Evolutionary conservation across 2,888 invertebrate genomes (phyloP).

Genomic region (Mythimna ferrago): DNA sequence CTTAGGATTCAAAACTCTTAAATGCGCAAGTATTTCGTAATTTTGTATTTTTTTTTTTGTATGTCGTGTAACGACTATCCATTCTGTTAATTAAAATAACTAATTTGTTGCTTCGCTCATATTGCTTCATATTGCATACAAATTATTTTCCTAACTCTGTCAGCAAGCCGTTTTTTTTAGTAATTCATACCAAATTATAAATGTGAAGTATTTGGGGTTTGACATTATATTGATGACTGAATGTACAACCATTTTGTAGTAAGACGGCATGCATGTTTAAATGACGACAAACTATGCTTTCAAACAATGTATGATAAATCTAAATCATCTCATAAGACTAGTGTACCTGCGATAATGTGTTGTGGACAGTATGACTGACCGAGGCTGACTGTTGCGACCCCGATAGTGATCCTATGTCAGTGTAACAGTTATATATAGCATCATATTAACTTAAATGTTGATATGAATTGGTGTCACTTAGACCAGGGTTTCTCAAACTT

Average conservation of each 20-base stretch:
- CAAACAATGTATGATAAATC: slow-evolving; percentile 26
- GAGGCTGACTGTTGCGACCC: not conserved
- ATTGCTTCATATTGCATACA: slow-evolving; percentile 11
- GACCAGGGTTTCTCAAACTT: too few species aligned
- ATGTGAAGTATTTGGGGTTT: slow-evolving; percentile 11
- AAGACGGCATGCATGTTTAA: slow-evolving; percentile 30
- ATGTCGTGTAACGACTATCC: slow-evolving; percentile 37
- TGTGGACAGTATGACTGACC: slow-evolving; percentile 11
- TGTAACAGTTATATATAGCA: slow-evolving; percentile 9
- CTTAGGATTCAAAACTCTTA: slow-evolving; percentile 40
- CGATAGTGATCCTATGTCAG: not conserved
- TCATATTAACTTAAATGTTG: slow-evolving; percentile 28
- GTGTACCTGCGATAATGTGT: slow-evolving; percentile 36
- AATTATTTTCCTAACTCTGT: not conserved
- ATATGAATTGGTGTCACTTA: slow-evolving; percentile 20
- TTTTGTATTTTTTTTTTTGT: slow-evolving; percentile 47
- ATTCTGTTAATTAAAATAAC: slow-evolving; percentile 35
- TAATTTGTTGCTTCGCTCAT: slow-evolving; percentile 8
- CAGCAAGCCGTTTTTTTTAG: not conserved
- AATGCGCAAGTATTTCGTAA: slow-evolving; percentile 53
- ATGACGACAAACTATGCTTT: slow-evolving; percentile 12
- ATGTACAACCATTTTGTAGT: slow-evolving; percentile 1
- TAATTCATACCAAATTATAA: slow-evolving; percentile 6
- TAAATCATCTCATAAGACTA: slow-evolving; percentile 31
- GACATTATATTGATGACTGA: slow-evolving; percentile 1